phyloP scores from a whole-genome alignment of 2,113 vertebrate genomes.

The Triplophysa rosa region DNA sequence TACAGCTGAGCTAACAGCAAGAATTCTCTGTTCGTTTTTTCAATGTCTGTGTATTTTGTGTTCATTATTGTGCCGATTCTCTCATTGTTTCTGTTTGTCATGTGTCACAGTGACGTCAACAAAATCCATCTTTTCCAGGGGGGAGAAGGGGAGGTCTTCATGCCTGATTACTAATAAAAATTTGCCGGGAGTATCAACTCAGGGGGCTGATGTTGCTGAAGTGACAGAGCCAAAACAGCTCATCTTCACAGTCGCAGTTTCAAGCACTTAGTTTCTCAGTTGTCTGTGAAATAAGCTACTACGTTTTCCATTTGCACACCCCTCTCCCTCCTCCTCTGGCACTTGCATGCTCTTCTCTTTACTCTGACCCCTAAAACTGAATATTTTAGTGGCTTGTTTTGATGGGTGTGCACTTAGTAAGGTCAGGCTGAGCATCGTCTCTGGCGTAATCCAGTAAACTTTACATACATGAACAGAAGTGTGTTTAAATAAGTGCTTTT shows the following conservation, averaged over 20 bases:
- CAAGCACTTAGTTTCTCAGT: conserved; percentile 52
- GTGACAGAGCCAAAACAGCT: conserved; percentile 44
- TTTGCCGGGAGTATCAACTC: conserved; percentile 2
- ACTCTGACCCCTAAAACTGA: conserved; percentile 1
- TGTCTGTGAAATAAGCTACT: conserved; percentile 52
- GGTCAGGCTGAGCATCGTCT: not conserved
- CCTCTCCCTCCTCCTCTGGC: not conserved
- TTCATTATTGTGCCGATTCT: not conserved
- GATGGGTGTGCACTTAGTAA: not conserved
- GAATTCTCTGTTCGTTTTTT: not conserved
- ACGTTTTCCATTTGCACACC: not conserved
- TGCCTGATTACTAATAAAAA: conserved; percentile 34
- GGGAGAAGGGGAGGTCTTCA: conserved; percentile 19
- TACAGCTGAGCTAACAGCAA: too few relatives aligned
- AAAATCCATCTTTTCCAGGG: conserved; percentile 6
- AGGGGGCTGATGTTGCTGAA: conserved; percentile 32
- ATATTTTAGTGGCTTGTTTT: not conserved
- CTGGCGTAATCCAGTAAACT: not conserved
- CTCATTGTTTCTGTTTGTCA: not conserved
- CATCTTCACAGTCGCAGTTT: conserved; percentile 45
- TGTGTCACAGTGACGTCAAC: not conserved
- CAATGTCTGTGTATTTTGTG: not conserved
- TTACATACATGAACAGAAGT: not conserved
- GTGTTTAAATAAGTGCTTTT: not conserved
- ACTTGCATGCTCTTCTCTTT: not conserved